Evolutionary conservation across 2,888 invertebrate species (phyloP).

Genomic region (Eristalis intricaria): DNA sequence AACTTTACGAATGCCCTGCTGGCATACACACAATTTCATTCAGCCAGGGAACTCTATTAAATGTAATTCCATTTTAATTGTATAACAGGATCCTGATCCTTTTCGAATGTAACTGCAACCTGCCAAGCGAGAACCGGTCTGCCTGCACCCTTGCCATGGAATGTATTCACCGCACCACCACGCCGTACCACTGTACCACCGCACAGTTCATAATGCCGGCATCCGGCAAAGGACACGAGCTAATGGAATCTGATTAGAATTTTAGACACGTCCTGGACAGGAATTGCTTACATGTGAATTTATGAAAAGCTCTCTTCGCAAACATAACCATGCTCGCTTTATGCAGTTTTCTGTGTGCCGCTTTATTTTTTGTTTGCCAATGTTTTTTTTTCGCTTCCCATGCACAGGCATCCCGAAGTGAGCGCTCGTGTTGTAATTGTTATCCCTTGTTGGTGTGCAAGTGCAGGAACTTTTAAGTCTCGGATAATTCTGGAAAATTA

Average conservation of each 20-base stretch:
- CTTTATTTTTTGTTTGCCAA: neutral
- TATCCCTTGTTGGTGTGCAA: constrained; percentile 41
- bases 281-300: constrained; percentile 65
- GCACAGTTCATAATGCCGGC: constrained; percentile 35
- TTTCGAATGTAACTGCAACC: constrained; percentile 65
- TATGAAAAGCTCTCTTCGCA: constrained; percentile 55
- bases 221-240: constrained; percentile 39
- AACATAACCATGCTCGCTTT: constrained; percentile 10
- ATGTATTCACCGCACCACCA: constrained; percentile 8
- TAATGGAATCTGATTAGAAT: constrained; percentile 69
- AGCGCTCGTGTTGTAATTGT: constrained; percentile 56
- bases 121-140: neutral
- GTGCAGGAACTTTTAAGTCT: constrained; percentile 52
- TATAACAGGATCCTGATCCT: constrained; percentile 59
- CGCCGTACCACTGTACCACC: neutral
- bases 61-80: constrained; percentile 71
- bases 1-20: neutral
- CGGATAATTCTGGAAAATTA: constrained; percentile 54
- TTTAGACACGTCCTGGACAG: constrained; percentile 66
- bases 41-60: constrained; percentile 44
- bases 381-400: neutral
- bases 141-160: constrained; percentile 22
- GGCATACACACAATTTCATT: constrained; percentile 22
- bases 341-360: neutral
- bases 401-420: neutral